A percentile compares a stretch with the other conserved stretches of the same genome.
Evolutionary conservation across 2,113 vertebrate genomes (phyloP).

Genomic region (Taurulus bubalis): DNA sequence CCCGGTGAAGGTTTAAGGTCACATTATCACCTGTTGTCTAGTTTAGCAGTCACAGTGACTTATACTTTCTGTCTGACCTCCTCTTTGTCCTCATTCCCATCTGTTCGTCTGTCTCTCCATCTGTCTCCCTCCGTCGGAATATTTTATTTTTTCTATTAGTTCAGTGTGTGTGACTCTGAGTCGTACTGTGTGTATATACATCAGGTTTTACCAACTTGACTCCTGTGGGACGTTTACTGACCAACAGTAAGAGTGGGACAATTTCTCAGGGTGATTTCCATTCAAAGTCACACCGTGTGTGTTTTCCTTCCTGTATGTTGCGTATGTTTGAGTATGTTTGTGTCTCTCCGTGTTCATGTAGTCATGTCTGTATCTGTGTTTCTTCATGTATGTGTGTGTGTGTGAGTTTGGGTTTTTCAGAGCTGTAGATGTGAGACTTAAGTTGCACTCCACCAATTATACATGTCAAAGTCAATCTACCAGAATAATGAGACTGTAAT

Average conservation of each 20-base stretch:
- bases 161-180: conserved; percentile 12
- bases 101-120: conserved; percentile 68
- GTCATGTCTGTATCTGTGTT: not conserved
- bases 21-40: conserved; percentile 59
- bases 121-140: conserved; percentile 41
- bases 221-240: conserved; percentile 44
- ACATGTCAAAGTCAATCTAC: not conserved
- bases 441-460: conserved; percentile 5
- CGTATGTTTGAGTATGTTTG: conserved; percentile 3
- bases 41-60: conserved; percentile 56
- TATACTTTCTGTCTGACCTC: conserved; percentile 65
- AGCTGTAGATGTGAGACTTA: not conserved
- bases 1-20: conserved; percentile 57
- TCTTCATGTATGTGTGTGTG: not conserved
- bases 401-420: not conserved
- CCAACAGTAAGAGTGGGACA: conserved; percentile 12
- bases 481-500: not conserved
- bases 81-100: conserved; percentile 69
- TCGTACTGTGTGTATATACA: conserved; percentile 9
- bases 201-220: conserved; percentile 28
- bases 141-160: conserved; percentile 29
- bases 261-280: conserved; percentile 24
- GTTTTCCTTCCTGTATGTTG: not conserved
- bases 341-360: not conserved
- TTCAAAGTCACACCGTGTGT: not conserved